Conservation (phyloP, 2,888 invertebrate species). For the Octonoba sinensis region DNA sequence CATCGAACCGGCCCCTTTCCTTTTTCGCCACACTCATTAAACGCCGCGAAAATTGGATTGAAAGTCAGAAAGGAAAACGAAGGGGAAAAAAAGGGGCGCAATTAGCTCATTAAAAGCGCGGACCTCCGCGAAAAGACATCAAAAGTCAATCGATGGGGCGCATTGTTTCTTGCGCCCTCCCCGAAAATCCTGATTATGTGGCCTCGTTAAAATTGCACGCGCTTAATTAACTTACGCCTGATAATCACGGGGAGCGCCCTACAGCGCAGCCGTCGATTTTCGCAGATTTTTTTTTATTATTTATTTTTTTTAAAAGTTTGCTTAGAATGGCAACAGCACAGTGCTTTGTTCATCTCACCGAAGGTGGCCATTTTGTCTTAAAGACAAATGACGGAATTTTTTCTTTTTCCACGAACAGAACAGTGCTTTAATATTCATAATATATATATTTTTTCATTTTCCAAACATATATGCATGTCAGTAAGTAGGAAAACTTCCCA, state of each 20-base stretch:
- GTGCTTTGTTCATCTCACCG: no score
- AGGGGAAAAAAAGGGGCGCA: conserved; percentile 26
- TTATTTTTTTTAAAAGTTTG: background rate
- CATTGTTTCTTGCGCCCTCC: conserved; percentile 57
- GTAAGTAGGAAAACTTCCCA: no score
- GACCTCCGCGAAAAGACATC: conserved; percentile 54
- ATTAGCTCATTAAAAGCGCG: conserved; percentile 63
- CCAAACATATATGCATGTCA: no score
- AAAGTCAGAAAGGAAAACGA: conserved; percentile 17
- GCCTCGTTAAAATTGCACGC: conserved; percentile 64
- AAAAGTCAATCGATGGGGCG: conserved; percentile 53
- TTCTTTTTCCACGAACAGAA: no score
- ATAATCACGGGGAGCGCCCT: conserved; percentile 44
- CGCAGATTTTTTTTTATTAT: conserved; percentile 15
- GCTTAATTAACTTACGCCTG: conserved; percentile 64
- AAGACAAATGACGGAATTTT: no score
- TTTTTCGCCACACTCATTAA: conserved; percentile 47
- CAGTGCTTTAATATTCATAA: no score
- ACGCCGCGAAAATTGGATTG: conserved; percentile 60
- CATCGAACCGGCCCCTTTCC: conserved; percentile 18
- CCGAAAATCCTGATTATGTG: conserved; percentile 62
- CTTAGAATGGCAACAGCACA: no score
- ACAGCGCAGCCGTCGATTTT: conserved; percentile 14
- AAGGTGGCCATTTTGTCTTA: no score
- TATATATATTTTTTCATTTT: no score